phyloP scores from a whole-genome alignment of 2,888 invertebrate genomes.

The Teleogryllus oceanicus region DNA sequence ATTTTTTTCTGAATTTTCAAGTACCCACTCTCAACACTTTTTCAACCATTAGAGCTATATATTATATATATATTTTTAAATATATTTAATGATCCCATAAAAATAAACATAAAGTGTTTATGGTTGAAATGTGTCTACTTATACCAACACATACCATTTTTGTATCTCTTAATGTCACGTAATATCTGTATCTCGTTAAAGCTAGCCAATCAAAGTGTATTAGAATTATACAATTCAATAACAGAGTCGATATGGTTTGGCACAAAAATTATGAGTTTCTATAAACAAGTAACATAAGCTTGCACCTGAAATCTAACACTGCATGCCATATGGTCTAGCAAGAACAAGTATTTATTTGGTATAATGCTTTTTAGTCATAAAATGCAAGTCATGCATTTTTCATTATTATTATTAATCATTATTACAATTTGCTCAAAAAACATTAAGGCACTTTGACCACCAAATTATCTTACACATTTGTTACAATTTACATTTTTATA shows the following conservation, averaged over 20 bases:
- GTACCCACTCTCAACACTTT: not conserved
- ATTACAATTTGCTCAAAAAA: not conserved
- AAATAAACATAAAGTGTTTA: not conserved
- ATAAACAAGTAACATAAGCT: no score
- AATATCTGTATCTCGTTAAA: no score
- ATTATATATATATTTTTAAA: not conserved
- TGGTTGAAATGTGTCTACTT: not conserved
- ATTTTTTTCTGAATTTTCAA: not conserved
- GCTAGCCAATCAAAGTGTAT: no score
- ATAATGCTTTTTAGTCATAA: not conserved
- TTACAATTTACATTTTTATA: not conserved
- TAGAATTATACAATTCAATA: no score
- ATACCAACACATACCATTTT: no score
- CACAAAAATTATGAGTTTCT: no score
- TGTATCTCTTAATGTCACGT: no score
- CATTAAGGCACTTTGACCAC: constrained; percentile 18
- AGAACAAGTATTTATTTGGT: not conserved
- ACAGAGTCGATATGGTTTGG: no score
- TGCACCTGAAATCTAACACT: no score
- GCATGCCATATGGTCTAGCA: no score
- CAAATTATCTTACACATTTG: constrained; percentile 8
- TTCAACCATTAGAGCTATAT: not conserved
- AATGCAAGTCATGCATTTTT: not conserved
- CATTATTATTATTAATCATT: not conserved
- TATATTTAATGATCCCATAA: constrained; percentile 3